phyloP scores from a whole-genome alignment of 2,888 invertebrate species.

The Sycophila texana region DNA sequence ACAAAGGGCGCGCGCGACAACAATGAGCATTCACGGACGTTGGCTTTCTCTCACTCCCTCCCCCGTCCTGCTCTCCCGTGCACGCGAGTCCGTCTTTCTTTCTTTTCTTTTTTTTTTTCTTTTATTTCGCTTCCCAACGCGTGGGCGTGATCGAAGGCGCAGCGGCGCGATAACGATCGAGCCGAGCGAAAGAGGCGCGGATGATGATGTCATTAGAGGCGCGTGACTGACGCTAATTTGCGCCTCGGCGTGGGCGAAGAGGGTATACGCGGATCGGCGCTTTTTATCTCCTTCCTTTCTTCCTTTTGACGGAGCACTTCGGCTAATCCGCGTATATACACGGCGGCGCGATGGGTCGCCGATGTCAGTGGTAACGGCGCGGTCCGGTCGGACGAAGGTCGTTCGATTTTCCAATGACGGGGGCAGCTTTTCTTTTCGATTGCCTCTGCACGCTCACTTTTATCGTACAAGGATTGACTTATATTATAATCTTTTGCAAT shows the following conservation, averaged over 20 bases:
- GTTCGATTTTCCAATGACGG: neutral
- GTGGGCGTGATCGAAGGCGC: constrained; percentile 37
- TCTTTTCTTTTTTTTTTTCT: too few relatives aligned
- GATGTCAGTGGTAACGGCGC: constrained; percentile 18
- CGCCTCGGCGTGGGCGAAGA: constrained; percentile 6
- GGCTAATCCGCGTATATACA: neutral
- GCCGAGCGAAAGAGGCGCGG: constrained; percentile 20
- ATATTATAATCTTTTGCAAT: too few relatives aligned
- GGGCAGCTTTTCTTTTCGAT: too few relatives aligned
- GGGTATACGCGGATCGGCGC: neutral
- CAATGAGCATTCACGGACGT: too few relatives aligned
- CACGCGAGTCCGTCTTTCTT: too few relatives aligned
- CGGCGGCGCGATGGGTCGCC: neutral
- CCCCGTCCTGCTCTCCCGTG: too few relatives aligned
- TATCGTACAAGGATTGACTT: too few relatives aligned
- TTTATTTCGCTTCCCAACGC: neutral
- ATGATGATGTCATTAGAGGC: constrained; percentile 27
- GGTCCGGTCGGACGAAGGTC: constrained; percentile 3
- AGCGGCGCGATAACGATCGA: constrained; percentile 23
- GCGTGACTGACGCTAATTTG: constrained; percentile 40
- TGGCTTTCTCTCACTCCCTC: too few relatives aligned
- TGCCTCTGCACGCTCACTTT: too few relatives aligned
- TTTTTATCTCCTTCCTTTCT: too few relatives aligned
- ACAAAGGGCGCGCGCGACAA: too few relatives aligned
- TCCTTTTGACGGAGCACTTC: too few relatives aligned